These are phyloP conservation scores for Pelecanoides urinatrix DNA, from an alignment of 2,113 vertebrate genomes.

Conservation along the genomic window DNA sequence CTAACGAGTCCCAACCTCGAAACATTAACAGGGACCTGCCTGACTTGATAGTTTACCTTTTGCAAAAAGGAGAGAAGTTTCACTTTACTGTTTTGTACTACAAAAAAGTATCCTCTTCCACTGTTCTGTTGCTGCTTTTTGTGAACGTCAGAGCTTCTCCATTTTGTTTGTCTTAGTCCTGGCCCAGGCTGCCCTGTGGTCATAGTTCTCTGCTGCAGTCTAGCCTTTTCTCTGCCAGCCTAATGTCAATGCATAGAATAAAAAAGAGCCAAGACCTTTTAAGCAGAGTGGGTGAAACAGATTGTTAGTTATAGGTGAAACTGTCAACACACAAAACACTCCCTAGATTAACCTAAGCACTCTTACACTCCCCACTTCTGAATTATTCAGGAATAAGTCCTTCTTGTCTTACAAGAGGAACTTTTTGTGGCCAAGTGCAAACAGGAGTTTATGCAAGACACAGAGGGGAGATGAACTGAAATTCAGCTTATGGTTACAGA, in stretches of 20 bases:
- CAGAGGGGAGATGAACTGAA: not conserved
- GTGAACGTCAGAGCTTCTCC: not conserved
- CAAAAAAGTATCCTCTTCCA: not conserved
- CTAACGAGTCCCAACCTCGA: not conserved
- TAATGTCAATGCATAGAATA: not conserved
- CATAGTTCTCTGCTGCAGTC: not conserved
- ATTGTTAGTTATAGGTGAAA: conserved; percentile 21
- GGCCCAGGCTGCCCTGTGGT: not conserved
- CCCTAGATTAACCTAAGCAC: not conserved
- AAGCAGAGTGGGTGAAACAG: conserved; percentile 6
- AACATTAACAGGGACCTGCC: not conserved
- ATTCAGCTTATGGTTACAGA: not conserved
- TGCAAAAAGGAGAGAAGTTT: not conserved
- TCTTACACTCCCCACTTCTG: not conserved
- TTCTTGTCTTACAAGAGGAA: not conserved
- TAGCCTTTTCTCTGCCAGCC: conserved; percentile 8
- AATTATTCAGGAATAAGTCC: conserved; percentile 26
- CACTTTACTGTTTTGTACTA: not conserved
- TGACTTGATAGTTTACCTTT: not conserved
- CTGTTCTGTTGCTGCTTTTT: not conserved
- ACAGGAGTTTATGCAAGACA: not conserved
- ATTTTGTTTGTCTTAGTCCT: not conserved
- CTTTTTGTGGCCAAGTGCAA: not conserved
- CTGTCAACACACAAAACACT: conserved; percentile 10
- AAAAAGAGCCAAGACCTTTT: conserved; percentile 38